These are phyloP conservation scores for Bubo blakistoni DNA, from an alignment of 2,113 vertebrate genomes.

Conservation along the genomic window DNA sequence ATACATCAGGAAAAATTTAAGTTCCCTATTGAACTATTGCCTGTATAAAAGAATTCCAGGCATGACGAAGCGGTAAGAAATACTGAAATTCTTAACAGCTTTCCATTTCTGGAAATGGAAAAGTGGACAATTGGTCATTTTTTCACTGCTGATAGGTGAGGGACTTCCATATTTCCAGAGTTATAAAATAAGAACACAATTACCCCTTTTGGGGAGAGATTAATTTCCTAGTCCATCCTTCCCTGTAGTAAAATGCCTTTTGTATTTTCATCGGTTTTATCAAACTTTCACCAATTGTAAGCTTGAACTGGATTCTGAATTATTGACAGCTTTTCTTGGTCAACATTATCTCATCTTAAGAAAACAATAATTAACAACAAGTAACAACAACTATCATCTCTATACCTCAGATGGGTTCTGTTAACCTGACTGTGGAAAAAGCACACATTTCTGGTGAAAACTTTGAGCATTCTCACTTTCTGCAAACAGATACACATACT, in stretches of 20 bases:
- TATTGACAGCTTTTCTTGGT: neutral
- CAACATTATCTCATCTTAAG: neutral
- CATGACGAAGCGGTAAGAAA: constrained; percentile 29
- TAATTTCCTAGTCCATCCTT: neutral
- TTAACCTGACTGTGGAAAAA: neutral
- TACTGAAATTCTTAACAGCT: neutral
- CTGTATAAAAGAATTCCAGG: neutral
- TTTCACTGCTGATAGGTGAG: neutral
- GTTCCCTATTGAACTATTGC: constrained; percentile 3
- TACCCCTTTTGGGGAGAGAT: neutral
- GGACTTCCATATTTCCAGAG: neutral
- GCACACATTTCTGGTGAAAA: neutral
- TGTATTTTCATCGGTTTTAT: neutral
- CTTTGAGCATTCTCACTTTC: neutral
- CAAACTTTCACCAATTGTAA: neutral
- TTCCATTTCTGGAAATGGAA: neutral
- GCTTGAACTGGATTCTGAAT: neutral
- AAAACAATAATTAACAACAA: neutral
- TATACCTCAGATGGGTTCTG: neutral
- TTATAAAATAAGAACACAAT: neutral
- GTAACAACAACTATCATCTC: neutral
- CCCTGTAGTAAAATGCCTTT: neutral
- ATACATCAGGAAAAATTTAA: constrained; percentile 14
- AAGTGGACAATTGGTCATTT: neutral
- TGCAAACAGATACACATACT: neutral